phyloP scores from a whole-genome alignment of 92 coral and sea anemone genomes.

The Epizoanthus ramosus region DNA sequence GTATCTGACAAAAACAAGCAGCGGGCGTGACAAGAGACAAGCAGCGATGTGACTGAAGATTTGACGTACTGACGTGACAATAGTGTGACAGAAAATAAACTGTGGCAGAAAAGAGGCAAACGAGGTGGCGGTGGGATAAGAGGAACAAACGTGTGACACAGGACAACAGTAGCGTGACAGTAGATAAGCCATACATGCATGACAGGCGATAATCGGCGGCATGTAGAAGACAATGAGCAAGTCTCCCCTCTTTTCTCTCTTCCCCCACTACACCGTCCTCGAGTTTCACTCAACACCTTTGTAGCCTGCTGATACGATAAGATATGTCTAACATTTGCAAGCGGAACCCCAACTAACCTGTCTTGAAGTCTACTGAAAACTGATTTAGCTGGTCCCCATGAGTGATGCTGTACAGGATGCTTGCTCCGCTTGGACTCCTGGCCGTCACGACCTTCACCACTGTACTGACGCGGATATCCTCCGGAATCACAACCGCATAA shows the following conservation, averaged over 20 bases:
- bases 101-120: no score
- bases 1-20: no score
- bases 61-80: no score
- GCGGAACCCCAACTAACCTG: conserved; percentile 56
- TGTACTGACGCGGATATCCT: conserved; percentile 65
- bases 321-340: background rate
- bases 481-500: conserved; percentile 68
- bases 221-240: background rate
- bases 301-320: background rate
- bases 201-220: no score
- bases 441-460: conserved; percentile 72
- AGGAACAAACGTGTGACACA: background rate
- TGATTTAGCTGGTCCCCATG: conserved; percentile 84
- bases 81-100: no score
- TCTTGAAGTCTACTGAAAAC: conserved; percentile 81
- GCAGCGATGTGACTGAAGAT: background rate
- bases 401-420: conserved; percentile 75
- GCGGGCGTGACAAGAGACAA: background rate
- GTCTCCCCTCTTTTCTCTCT: background rate
- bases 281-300: background rate
- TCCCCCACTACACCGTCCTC: background rate
- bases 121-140: no score
- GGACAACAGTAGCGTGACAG: background rate
- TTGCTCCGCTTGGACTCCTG: conserved; percentile 89
- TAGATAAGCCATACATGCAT: background rate